These are phyloP conservation scores for Echinarachnius parma DNA, from an alignment of 53 echinoderm and acorn worm species.

Conservation along the genomic window DNA sequence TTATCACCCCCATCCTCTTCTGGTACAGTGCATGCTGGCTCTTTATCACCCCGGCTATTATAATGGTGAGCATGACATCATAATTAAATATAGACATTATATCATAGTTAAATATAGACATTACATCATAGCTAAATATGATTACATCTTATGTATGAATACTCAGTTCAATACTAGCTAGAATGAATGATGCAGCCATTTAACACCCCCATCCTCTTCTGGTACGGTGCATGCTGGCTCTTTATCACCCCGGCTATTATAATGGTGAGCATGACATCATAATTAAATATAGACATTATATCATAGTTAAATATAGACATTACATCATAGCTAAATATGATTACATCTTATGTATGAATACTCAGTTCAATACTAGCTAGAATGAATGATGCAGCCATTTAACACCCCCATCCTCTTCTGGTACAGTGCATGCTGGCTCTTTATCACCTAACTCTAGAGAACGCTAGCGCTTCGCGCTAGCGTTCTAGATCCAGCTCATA, in stretches of 20 bases:
- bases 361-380: constrained; percentile 68
- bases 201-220: constrained; percentile 21
- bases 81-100: too few species aligned
- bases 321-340: too few species aligned
- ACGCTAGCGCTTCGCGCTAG: too few species aligned
- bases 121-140: too few species aligned
- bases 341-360: too few species aligned
- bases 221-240: constrained; percentile 75
- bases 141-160: too few species aligned
- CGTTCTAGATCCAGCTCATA: too few species aligned
- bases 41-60: constrained; percentile 69
- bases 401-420: constrained; percentile 30
- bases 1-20: constrained; percentile 14
- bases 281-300: too few species aligned
- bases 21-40: constrained; percentile 77
- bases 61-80: constrained; percentile 69
- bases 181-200: constrained; percentile 30
- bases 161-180: constrained; percentile 69
- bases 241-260: constrained; percentile 72
- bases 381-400: constrained; percentile 25
- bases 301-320: too few species aligned
- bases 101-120: too few species aligned
- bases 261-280: constrained; percentile 63
- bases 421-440: constrained; percentile 72
- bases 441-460: too few species aligned